Evolutionary conservation across 2,113 vertebrate genomes (phyloP).

Genomic region (Smithornis capensis): DNA sequence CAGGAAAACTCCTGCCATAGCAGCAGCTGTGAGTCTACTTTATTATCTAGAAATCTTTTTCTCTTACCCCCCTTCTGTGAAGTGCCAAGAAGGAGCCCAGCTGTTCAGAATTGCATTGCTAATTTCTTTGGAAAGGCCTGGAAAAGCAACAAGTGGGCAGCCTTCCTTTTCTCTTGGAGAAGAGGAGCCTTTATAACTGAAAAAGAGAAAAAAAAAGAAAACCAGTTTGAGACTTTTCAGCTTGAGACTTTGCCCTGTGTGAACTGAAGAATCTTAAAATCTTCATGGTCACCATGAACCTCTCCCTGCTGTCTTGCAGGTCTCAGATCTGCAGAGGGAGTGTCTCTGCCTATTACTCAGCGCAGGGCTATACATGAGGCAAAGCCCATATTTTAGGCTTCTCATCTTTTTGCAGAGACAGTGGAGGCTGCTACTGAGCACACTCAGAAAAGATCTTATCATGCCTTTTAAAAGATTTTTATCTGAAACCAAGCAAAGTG

Average conservation of each 20-base stretch:
- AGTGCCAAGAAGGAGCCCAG: conserved; percentile 52
- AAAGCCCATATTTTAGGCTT: conserved; percentile 1
- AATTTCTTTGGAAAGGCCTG: conserved; percentile 10
- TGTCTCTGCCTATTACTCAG: neutral
- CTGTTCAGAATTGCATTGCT: conserved; percentile 38
- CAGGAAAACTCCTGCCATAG: neutral
- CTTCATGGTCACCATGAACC: rapidly evolving
- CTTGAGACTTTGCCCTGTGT: neutral
- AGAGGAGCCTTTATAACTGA: neutral
- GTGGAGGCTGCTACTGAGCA: conserved; percentile 22
- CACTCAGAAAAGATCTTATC: conserved; percentile 45
- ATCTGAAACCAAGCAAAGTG: neutral
- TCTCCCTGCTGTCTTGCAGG: neutral
- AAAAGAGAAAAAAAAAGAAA: rapidly evolving
- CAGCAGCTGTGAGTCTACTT: conserved; percentile 27
- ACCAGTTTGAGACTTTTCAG: neutral
- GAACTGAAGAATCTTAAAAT: neutral
- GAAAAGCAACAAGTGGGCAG: conserved; percentile 16
- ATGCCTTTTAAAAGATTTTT: neutral
- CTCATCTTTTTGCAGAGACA: neutral
- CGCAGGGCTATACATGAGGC: neutral
- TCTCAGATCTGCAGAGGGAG: neutral
- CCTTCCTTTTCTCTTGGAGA: neutral
- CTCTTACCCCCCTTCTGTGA: neutral
- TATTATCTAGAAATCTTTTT: conserved; percentile 36